These are phyloP conservation scores for Aspiorhynchus laticeps DNA, from an alignment of 2,113 vertebrate genomes.

Conservation along the genomic window DNA sequence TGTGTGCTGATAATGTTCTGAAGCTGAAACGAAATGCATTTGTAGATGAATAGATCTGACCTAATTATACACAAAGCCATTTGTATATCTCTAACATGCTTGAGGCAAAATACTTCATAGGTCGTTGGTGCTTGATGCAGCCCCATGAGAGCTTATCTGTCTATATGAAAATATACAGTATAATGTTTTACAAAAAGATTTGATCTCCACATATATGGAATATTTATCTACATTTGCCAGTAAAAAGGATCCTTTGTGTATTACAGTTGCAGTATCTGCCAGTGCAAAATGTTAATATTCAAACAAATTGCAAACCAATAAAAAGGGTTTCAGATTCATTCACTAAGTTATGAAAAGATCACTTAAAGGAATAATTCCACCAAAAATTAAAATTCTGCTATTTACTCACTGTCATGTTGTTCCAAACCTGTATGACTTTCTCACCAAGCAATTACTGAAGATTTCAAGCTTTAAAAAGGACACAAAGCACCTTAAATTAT, in stretches of 20 bases:
- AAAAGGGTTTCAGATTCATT: not conserved
- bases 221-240: slow-evolving; percentile 2
- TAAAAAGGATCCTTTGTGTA: not conserved
- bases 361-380: not conserved
- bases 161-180: not conserved
- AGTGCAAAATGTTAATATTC: not conserved
- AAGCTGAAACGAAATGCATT: slow-evolving; percentile 21
- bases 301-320: not conserved
- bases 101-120: slow-evolving; percentile 21
- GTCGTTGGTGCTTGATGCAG: slow-evolving; percentile 1
- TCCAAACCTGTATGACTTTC: not conserved
- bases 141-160: not conserved
- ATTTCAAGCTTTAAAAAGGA: not conserved
- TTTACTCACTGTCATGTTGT: not conserved
- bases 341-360: not conserved
- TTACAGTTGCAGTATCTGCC: not conserved
- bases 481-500: not conserved
- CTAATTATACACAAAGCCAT: slow-evolving; percentile 29
- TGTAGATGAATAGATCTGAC: slow-evolving; percentile 20
- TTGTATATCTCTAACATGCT: slow-evolving; percentile 15
- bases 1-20: not conserved
- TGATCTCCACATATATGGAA: not conserved
- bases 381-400: not conserved
- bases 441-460: not conserved
- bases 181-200: not conserved